Evolutionary conservation across 2,888 invertebrate species (phyloP), one percentile per base, ranked within the genome.

Genomic region (Chymomyza procnemis): DNA sequence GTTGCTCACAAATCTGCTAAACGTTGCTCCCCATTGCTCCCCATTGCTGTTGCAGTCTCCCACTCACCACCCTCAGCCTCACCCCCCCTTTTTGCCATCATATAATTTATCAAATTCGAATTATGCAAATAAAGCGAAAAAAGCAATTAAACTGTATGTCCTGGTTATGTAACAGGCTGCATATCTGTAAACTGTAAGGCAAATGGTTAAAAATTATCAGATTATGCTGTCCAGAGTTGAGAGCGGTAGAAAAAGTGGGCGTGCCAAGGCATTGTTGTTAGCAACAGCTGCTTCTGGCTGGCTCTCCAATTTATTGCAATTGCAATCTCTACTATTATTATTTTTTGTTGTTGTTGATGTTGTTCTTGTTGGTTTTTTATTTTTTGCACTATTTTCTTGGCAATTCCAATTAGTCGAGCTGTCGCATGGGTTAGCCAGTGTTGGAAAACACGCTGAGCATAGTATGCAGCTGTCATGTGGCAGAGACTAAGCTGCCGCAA

Each of bases 101-200:
- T 16, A 18, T 41, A 41, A 80, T 82, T 80, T 78, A 80, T 81
- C 74, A 75, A 79, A 78, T 76, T 75, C 78, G 78, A 81, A 83
- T 88, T 87, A 83, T 83, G 79, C 81, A 86, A 84, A 80, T 79
- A 75, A 67, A 73, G 69, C 69, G 65, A 80, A 80, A 85, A 86
- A 86, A 80, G 76, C 80, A 86, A 88, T 88, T 89, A 80, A 77
- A 76, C 67, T 70, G 72, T 78, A 74, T 72, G 65, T 65, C 75
- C 71, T 34, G 66, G 66, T 64, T 58, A 50, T 69, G 46, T 48
- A 57, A 18, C 21, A 50, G 62, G 58, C 54, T 21, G 19, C 14
- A 54, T 50, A 6, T 18, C 50, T 50, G n/a, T n/a, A n/a, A 26
- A 50, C 34, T 61, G 26, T 30, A 16, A 30, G 19, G 9, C 70